Conservation (phyloP, 2,797 vertebrate genomes). For the Choloepus didactylus region DNA sequence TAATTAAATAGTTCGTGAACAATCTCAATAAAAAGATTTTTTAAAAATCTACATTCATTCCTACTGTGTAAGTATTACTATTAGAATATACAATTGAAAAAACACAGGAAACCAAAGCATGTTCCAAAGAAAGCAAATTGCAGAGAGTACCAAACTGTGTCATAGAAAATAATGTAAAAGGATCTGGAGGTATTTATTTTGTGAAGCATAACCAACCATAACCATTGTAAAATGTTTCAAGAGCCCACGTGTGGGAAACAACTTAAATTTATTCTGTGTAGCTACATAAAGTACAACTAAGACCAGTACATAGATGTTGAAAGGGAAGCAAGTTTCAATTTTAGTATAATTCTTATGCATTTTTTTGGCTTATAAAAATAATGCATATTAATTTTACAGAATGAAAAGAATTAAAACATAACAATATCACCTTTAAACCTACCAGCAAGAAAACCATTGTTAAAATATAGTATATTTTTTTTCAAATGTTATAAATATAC, state of each 20-base stretch:
- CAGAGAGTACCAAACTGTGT: not conserved
- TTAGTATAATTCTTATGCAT: not conserved
- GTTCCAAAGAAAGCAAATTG: not conserved
- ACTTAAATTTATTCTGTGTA: slow-evolving; percentile 32
- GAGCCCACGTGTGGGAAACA: not conserved
- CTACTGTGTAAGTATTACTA: not conserved
- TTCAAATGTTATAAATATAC: not conserved
- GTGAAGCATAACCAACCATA: not conserved
- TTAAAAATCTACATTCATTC: not conserved
- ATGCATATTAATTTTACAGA: slow-evolving; percentile 10
- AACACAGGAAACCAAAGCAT: not conserved
- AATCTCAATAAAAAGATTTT: no score
- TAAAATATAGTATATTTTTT: slow-evolving; percentile 8
- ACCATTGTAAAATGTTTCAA: slow-evolving; percentile 15
- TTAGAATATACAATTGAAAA: not conserved
- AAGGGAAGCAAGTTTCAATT: slow-evolving; percentile 36
- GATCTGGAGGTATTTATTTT: slow-evolving; percentile 17
- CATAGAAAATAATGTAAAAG: not conserved
- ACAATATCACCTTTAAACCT: not conserved
- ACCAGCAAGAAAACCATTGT: not conserved
- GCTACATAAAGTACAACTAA: slow-evolving; percentile 15
- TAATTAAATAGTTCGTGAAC: no score
- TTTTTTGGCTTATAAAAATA: slow-evolving; percentile 42
- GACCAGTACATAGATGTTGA: not conserved
- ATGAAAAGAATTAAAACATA: slow-evolving; percentile 51